Evolutionary conservation across 35 echinoderm and acorn worm genomes (phyloP).

Genomic region (Apostichopus californicus): DNA sequence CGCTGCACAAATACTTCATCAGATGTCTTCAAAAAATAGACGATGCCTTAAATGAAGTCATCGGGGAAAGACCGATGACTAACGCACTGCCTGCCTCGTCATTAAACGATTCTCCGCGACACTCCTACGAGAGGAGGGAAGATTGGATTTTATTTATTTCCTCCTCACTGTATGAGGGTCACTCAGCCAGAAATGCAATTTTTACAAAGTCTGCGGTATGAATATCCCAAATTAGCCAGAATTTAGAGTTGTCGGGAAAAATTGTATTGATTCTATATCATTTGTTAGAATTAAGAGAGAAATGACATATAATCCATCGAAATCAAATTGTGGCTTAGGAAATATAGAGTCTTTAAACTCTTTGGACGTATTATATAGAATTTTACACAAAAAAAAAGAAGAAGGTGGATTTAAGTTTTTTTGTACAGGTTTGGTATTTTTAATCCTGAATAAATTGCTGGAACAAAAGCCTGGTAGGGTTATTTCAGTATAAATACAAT

Average conservation of each 20-base stretch:
- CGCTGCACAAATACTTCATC: neutral
- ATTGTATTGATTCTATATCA: neutral
- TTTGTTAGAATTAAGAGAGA: neutral
- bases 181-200: neutral
- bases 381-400: too few species aligned
- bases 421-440: too few species aligned
- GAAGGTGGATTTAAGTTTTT: too few species aligned
- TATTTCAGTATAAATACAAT: too few species aligned
- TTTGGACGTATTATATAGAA: too few species aligned
- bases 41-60: slow-evolving; percentile 1
- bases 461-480: too few species aligned
- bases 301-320: neutral
- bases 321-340: neutral
- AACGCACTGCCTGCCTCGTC: neutral
- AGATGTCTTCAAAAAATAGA: neutral
- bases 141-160: neutral
- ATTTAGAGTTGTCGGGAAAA: neutral
- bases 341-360: too few species aligned
- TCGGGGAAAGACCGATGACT: slow-evolving; percentile 11
- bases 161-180: neutral
- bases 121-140: neutral
- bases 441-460: too few species aligned
- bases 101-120: neutral
- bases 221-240: neutral
- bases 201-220: neutral